Base-by-base conservation (phyloP, 2,888 invertebrate species). In the Agelastica alni region DNA sequence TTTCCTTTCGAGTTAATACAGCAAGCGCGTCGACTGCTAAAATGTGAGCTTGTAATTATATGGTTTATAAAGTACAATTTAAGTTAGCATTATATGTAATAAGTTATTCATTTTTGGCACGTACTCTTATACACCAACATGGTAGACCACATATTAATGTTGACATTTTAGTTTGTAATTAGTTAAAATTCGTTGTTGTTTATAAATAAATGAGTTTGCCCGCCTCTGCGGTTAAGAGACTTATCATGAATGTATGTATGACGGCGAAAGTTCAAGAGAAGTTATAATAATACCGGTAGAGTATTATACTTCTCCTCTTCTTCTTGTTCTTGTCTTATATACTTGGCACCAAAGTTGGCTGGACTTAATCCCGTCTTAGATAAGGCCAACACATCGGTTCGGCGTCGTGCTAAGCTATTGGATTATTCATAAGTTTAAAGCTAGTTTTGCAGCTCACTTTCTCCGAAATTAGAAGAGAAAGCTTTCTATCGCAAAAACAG, bases 401-500 rank as follows among this genome's bases (percentile, higher is more conserved):
- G 71, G 71, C 70, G 64, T 71, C 72, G 68, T 64, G 71, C 70
- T 74, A 73, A 75, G 74, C 75, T 70, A 61, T 69, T 70, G 73
- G 75, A 75, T 75, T 75, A 75, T 74, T 75, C 74, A 75, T 75
- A 71, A 75, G 72, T 75, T 62, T 72, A 71, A 68, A 73, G 73
- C 72, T 68, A 71, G 71, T 54, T 74, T 73, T 69, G 71, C 69
- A 73, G 72, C 71, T 71, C 73, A 71, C 72, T 73, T 72, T 72
- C 72, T 57, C 64, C 68, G 64, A n/a, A 43, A 30, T 39, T 10
- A 41, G 41, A 31, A 20, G 36, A 7, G 26, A n/a, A n/a, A n/a
- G n/a, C n/a, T n/a, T n/a, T n/a, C n/a, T n/a, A n/a, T n/a, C n/a
- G n/a, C n/a, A n/a, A n/a, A n/a, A n/a, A n/a, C n/a, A n/a, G n/a